A percentile compares a stretch with the other conserved stretches of the same genome.
Conservation (phyloP, 2,888 invertebrate species). For the Drosophila cognata region DNA sequence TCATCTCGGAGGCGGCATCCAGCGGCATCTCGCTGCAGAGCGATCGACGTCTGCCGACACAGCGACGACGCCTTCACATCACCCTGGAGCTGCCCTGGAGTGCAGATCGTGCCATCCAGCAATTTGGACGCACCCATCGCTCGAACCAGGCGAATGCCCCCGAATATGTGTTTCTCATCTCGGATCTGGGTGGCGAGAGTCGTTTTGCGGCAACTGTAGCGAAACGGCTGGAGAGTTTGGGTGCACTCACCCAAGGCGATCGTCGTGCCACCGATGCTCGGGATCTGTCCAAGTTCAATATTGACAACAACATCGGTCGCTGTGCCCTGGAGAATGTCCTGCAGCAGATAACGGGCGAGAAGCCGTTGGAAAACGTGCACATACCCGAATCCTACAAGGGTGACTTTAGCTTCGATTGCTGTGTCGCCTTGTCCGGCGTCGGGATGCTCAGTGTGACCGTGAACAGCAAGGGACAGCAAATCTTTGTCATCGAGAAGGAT, state of each 20-base stretch:
- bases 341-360: slow-evolving; percentile 96
- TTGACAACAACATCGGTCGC: slow-evolving; percentile 98
- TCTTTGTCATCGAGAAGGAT: slow-evolving; percentile 93
- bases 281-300: slow-evolving; percentile 98
- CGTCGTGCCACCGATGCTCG: slow-evolving; percentile 97
- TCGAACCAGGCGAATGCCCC: slow-evolving; percentile 99
- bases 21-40: slow-evolving; percentile 99
- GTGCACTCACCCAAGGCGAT: slow-evolving; percentile 98
- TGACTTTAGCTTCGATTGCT: slow-evolving; percentile 87
- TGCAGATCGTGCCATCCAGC: slow-evolving; percentile 99
- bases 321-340: slow-evolving; percentile 96
- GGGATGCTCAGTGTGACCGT: slow-evolving; percentile 43
- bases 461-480: slow-evolving; percentile 77
- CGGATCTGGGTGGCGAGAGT: slow-evolving; percentile 98
- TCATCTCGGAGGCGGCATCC: slow-evolving; percentile 99
- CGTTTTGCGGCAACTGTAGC: slow-evolving; percentile 98
- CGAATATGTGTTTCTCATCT: slow-evolving; percentile 99
- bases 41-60: slow-evolving; percentile 96
- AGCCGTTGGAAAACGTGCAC: slow-evolving; percentile 91
- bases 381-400: slow-evolving; percentile 95
- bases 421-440: slow-evolving; percentile 46
- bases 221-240: slow-evolving; percentile 96
- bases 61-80: slow-evolving; percentile 97
- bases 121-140: slow-evolving; percentile 98
- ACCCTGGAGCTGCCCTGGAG: slow-evolving; percentile 99